Evolutionary conservation across 2,113 vertebrate genomes (phyloP).

Genomic region (Puntigrus tetrazona): DNA sequence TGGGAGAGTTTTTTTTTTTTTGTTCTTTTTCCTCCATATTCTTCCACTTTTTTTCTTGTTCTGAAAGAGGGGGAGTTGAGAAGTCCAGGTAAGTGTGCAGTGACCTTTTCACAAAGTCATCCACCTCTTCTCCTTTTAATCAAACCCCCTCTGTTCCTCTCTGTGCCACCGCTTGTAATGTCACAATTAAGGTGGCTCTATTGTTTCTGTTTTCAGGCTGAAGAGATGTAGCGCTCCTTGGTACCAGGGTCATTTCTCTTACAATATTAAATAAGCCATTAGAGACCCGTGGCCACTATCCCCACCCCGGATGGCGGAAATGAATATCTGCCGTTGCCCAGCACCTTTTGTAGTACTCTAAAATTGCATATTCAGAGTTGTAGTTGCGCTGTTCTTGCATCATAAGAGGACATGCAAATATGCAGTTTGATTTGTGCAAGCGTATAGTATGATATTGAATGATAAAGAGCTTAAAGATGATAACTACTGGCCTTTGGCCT

Average conservation of each 20-base stretch:
- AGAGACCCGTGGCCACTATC: slow-evolving; percentile 48
- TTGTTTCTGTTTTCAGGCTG: slow-evolving; percentile 69
- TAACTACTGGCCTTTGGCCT: not conserved
- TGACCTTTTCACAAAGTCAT: slow-evolving; percentile 82
- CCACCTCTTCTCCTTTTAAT: slow-evolving; percentile 77
- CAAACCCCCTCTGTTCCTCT: slow-evolving; percentile 73
- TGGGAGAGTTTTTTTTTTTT: slow-evolving; percentile 59
- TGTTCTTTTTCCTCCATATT: slow-evolving; percentile 44
- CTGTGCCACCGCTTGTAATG: slow-evolving; percentile 72
- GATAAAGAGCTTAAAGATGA: not conserved
- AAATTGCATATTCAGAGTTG: slow-evolving; percentile 43
- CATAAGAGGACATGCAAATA: slow-evolving; percentile 25
- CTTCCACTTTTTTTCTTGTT: slow-evolving; percentile 4
- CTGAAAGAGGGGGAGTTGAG: slow-evolving; percentile 49
- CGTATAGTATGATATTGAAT: not conserved
- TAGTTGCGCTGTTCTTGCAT: slow-evolving; percentile 56
- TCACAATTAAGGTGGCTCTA: slow-evolving; percentile 74
- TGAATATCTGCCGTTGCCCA: slow-evolving; percentile 59
- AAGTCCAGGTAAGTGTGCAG: slow-evolving; percentile 74
- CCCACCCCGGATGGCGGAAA: slow-evolving; percentile 47
- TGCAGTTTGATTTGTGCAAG: slow-evolving; percentile 7
- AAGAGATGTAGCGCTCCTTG: slow-evolving; percentile 57
- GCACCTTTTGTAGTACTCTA: slow-evolving; percentile 30
- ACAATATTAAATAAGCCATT: slow-evolving; percentile 73
- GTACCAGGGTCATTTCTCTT: slow-evolving; percentile 73